Evolutionary conservation across 2,113 vertebrate species (phyloP).

Genomic region (Odobenus rosmarus): DNA sequence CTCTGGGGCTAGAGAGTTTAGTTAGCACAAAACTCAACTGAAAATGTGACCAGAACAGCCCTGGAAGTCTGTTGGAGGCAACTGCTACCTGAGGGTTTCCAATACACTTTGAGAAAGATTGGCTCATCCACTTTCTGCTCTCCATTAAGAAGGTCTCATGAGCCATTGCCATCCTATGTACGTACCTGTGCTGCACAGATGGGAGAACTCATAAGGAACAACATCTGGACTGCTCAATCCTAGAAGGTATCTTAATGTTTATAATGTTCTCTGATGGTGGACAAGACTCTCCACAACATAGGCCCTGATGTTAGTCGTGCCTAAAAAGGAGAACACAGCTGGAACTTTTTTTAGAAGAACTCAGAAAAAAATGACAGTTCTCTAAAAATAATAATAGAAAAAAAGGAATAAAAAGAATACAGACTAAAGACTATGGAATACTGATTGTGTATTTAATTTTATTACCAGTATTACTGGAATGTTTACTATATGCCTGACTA

Average conservation of each 20-base stretch:
- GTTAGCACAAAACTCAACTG: neutral
- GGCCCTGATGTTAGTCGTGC: neutral
- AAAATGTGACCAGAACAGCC: neutral
- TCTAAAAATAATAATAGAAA: neutral
- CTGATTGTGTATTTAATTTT: neutral
- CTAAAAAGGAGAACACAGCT: neutral
- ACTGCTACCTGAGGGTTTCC: neutral
- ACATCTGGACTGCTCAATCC: neutral
- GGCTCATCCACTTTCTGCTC: neutral
- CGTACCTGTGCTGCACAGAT: neutral
- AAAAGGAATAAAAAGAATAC: neutral
- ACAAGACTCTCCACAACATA: neutral
- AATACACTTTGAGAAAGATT: neutral
- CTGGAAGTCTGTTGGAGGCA: neutral
- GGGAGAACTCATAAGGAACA: neutral
- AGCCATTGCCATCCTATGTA: neutral
- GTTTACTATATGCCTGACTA: neutral
- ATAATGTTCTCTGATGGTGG: neutral
- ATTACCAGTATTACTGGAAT: neutral
- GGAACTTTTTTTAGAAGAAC: neutral
- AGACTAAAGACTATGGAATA: neutral
- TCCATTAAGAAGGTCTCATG: neutral
- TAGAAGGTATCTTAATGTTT: neutral
- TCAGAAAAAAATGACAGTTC: neutral
- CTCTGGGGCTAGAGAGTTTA: neutral